A percentile compares a stretch with the other conserved stretches of the same genome.
Evolutionary conservation across 2,888 invertebrate genomes (phyloP).

Genomic region (Aporophyla lueneburgensis): DNA sequence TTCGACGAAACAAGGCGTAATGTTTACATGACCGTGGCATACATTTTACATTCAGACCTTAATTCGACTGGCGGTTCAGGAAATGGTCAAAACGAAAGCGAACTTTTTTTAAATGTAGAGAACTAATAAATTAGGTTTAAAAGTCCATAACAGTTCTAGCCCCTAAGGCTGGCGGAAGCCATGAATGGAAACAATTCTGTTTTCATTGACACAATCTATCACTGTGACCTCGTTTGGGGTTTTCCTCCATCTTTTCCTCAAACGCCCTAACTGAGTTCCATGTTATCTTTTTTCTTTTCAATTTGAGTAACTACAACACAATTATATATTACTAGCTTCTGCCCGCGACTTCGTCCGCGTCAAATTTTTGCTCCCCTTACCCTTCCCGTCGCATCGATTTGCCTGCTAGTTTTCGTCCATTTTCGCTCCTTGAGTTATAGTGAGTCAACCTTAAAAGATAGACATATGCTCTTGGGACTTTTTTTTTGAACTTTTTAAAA

Average conservation of each 20-base stretch:
- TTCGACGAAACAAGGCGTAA: no score
- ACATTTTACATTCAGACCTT: no score
- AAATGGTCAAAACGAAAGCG: background rate
- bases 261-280: conserved; percentile 12
- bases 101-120: background rate
- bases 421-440: no score
- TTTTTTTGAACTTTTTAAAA: no score
- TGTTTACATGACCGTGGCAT: no score
- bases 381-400: no score
- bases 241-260: conserved; percentile 51
- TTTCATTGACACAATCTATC: conserved; percentile 47
- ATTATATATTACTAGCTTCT: background rate
- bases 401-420: no score
- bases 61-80: no score
- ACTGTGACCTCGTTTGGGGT: conserved; percentile 24
- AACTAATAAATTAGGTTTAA: background rate
- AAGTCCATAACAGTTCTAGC: background rate
- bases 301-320: background rate
- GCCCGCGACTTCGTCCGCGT: no score
- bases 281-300: conserved; percentile 35
- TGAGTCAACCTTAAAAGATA: no score
- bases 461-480: no score
- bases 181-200: conserved; percentile 30
- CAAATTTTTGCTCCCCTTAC: no score
- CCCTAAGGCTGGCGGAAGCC: background rate